Percentiles rank a stretch among this genome's conserved stretches.
Conservation (phyloP, 2,888 invertebrate genomes). For the Gortyna flavago region DNA sequence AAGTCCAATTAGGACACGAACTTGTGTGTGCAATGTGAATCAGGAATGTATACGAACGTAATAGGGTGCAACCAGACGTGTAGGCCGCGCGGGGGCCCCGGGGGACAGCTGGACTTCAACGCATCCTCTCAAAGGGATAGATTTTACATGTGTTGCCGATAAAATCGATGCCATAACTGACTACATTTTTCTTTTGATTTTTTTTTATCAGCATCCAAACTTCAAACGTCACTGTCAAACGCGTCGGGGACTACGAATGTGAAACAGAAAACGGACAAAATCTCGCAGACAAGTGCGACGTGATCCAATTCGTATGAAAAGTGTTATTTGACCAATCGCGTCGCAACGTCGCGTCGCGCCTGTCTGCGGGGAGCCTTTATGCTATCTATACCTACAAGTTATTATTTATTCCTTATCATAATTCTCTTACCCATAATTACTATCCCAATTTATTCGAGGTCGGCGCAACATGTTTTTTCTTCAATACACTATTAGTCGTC, state of each 20-base stretch:
- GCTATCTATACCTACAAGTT: too few species aligned
- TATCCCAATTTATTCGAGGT: too few species aligned
- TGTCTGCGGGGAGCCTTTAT: neutral
- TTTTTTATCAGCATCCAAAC: neutral
- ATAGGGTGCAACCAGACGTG: constrained; percentile 47
- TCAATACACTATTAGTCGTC: too few species aligned
- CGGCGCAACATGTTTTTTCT: too few species aligned
- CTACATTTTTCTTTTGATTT: neutral
- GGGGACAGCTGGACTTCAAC: constrained; percentile 37
- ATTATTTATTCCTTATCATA: too few species aligned
- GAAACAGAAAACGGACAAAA: neutral
- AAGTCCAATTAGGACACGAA: constrained; percentile 56
- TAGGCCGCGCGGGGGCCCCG: neutral
- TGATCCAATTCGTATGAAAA: neutral
- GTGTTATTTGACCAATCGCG: neutral
- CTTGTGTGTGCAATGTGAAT: constrained; percentile 41
- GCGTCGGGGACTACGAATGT: neutral
- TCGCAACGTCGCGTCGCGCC: neutral
- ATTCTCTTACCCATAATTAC: too few species aligned
- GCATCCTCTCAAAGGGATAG: constrained; percentile 55
- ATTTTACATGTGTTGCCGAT: neutral
- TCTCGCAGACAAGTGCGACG: neutral
- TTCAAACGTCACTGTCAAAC: neutral
- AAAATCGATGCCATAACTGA: neutral
- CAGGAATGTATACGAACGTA: constrained; percentile 44